Conservation (phyloP, 2,113 vertebrate species). For the Lichenostomus cassidix region DNA sequence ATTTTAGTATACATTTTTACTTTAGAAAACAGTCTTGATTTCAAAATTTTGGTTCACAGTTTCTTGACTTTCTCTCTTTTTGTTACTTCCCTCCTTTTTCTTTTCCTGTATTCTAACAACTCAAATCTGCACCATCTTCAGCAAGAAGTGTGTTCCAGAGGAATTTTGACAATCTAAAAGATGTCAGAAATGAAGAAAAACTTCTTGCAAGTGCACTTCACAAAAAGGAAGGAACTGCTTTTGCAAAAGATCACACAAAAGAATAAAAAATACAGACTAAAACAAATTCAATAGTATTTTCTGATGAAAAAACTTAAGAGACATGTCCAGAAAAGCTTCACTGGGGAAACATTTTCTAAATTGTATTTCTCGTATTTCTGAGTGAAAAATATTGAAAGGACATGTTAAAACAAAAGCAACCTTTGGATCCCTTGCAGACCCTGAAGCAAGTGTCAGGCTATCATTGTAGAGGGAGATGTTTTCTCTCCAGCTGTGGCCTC, state of each 20-base stretch:
- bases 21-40: not conserved
- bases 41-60: not conserved
- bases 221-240: not conserved
- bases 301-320: not conserved
- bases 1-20: not conserved
- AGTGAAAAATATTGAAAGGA: not conserved
- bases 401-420: not conserved
- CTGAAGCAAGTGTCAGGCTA: not conserved
- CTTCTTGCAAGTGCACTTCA: not conserved
- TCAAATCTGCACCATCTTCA: not conserved
- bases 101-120: not conserved
- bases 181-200: not conserved
- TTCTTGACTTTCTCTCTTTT: not conserved
- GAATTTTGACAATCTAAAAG: not conserved
- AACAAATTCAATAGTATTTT: not conserved
- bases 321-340: not conserved
- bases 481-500: constrained; percentile 1
- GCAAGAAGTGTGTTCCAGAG: not conserved
- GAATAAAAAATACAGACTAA: not conserved
- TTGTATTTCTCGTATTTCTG: not conserved
- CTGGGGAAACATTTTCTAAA: not conserved
- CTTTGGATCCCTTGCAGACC: not conserved
- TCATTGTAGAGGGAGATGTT: not conserved
- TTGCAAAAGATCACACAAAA: not conserved
- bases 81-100: not conserved